Evolutionary conservation across 2,113 vertebrate species (phyloP).

Genomic region (Alligator sinensis): DNA sequence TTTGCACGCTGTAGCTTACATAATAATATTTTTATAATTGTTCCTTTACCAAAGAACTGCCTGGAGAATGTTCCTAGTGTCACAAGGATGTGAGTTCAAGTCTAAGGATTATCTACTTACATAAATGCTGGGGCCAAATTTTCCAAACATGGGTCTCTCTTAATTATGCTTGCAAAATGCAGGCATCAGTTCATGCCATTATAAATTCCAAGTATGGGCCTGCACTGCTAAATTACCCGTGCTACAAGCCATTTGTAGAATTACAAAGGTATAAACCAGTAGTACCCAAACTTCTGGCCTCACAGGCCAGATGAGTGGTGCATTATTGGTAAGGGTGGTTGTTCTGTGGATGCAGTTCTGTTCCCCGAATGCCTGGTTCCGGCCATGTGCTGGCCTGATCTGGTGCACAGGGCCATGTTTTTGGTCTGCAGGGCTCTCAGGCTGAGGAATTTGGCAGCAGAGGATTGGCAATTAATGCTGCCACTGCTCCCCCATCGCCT

Average conservation of each 20-base stretch:
- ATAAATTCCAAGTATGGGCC: neutral
- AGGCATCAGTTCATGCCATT: neutral
- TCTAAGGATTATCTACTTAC: neutral
- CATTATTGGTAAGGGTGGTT: too few species aligned
- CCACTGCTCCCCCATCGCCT: too few species aligned
- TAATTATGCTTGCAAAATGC: neutral
- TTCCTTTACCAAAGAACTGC: neutral
- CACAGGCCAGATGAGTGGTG: too few species aligned
- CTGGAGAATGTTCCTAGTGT: neutral
- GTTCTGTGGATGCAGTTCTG: too few species aligned
- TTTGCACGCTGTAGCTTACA: neutral
- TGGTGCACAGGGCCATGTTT: too few species aligned
- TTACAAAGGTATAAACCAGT: neutral
- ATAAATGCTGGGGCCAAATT: neutral
- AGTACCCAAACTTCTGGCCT: too few species aligned
- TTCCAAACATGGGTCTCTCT: neutral
- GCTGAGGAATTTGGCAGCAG: too few species aligned
- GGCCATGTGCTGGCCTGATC: too few species aligned
- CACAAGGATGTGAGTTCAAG: neutral
- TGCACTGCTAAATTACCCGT: neutral
- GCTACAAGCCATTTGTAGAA: neutral
- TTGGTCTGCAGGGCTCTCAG: too few species aligned
- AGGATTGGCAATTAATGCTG: too few species aligned
- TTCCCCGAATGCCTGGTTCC: too few species aligned
- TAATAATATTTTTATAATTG: neutral